Evolutionary conservation across 2,888 invertebrate genomes (phyloP).

Genomic region (Eremobia ochroleuca): DNA sequence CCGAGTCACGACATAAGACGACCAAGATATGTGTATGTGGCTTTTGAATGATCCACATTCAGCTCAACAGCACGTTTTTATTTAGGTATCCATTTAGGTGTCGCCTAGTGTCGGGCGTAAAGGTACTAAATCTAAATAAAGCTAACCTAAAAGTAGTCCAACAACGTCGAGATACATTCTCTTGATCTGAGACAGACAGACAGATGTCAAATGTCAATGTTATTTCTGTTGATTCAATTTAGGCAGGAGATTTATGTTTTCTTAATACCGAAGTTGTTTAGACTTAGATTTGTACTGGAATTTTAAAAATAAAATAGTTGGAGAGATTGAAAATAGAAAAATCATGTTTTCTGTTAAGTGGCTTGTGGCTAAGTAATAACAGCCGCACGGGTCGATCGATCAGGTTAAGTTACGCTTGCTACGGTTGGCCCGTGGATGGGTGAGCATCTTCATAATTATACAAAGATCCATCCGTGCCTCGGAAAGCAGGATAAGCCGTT

Average conservation of each 20-base stretch:
- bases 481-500: too few relatives aligned
- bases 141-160: conserved; percentile 7
- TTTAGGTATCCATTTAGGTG: not conserved
- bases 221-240: conserved; percentile 10
- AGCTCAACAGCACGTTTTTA: not conserved
- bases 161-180: not conserved
- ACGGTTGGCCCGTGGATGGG: too few relatives aligned
- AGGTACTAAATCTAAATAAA: not conserved
- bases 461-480: too few relatives aligned
- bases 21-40: too few relatives aligned
- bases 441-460: too few relatives aligned
- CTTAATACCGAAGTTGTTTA: not conserved
- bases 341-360: not conserved
- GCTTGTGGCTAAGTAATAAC: too few relatives aligned
- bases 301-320: not conserved
- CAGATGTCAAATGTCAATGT: conserved; percentile 23
- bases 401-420: too few relatives aligned
- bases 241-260: conserved; percentile 8
- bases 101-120: not conserved
- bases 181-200: not conserved
- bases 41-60: too few relatives aligned
- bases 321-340: not conserved
- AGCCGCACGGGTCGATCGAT: too few relatives aligned
- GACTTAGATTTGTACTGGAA: not conserved
- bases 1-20: too few relatives aligned